These are phyloP conservation scores for Zaprionus gabonicus DNA, from an alignment of 1,140 invertebrate species.

Conservation along the genomic window DNA sequence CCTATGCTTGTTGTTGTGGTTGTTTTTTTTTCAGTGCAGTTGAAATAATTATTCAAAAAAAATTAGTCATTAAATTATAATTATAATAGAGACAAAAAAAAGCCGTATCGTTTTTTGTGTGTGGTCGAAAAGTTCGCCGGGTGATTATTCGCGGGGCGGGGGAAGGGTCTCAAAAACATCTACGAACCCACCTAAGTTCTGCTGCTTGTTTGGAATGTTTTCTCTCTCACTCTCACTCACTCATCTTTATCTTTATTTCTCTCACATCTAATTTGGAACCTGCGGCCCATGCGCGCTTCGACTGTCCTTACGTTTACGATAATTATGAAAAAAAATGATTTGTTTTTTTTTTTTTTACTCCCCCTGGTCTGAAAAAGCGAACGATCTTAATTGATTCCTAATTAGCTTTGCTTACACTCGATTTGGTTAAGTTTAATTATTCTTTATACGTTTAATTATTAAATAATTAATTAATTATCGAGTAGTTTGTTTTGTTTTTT, in stretches of 20 bases:
- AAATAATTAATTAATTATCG: slow-evolving; percentile 48
- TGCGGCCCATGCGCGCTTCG: slow-evolving; percentile 33
- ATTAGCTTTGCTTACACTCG: slow-evolving; percentile 31
- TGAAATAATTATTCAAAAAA: slow-evolving; percentile 37
- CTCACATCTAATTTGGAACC: slow-evolving; percentile 13
- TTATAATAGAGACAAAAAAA: slow-evolving; percentile 28
- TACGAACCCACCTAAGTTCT: slow-evolving; percentile 6
- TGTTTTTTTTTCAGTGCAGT: slow-evolving; percentile 58
- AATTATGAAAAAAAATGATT: slow-evolving; percentile 31
- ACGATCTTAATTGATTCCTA: slow-evolving; percentile 23
- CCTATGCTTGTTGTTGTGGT: slow-evolving; percentile 29
- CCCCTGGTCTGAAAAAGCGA: slow-evolving; percentile 28
- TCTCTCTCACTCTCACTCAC: slow-evolving; percentile 29
- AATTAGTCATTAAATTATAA: slow-evolving; percentile 18
- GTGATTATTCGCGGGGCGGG: background rate
- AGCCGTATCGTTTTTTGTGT: background rate
- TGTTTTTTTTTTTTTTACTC: background rate
- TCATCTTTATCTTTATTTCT: background rate
- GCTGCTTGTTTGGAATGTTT: slow-evolving; percentile 65
- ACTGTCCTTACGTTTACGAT: slow-evolving; percentile 10
- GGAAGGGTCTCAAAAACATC: slow-evolving; percentile 4
- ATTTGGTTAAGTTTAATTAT: slow-evolving; percentile 57
- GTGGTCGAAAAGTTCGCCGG: slow-evolving; percentile 31
- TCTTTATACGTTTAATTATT: slow-evolving; percentile 16
- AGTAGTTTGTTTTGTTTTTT: slow-evolving; percentile 54